Evolutionary conservation across 2,113 vertebrate species (phyloP).

Genomic region (Mesoclemmys tuberculata): DNA sequence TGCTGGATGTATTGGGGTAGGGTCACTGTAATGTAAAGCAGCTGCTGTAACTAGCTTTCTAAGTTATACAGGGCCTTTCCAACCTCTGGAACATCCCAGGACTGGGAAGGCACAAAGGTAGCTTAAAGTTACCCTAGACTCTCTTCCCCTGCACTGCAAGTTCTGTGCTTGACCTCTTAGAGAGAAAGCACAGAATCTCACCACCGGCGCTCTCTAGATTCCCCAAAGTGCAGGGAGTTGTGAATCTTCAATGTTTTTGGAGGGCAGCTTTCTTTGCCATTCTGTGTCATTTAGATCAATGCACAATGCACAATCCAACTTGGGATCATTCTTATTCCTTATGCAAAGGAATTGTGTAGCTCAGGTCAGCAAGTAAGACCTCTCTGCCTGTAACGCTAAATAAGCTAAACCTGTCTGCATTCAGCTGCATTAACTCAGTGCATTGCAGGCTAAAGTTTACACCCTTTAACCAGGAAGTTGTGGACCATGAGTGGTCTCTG

Average conservation of each 20-base stretch:
- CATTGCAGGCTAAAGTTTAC: neutral
- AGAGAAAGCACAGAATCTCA: neutral
- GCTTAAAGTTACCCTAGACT: neutral
- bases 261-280: neutral
- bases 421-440: neutral
- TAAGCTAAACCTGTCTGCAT: rapidly evolving
- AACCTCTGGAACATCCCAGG: neutral
- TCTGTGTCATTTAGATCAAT: neutral
- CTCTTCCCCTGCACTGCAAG: neutral
- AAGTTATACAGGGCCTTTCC: neutral
- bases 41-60: neutral
- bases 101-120: neutral
- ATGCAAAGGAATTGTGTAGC: neutral
- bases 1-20: neutral
- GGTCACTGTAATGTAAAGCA: neutral
- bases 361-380: neutral
- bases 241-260: neutral
- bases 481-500: neutral
- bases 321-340: neutral
- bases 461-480: neutral
- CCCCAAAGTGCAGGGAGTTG: neutral
- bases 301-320: neutral
- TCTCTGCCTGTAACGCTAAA: neutral
- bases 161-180: neutral
- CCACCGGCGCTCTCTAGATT: neutral